A percentile compares a stretch with the other conserved stretches of the same genome.
phyloP scores from a whole-genome alignment of 2,888 invertebrate species.

The Acanthopleura granulata region DNA sequence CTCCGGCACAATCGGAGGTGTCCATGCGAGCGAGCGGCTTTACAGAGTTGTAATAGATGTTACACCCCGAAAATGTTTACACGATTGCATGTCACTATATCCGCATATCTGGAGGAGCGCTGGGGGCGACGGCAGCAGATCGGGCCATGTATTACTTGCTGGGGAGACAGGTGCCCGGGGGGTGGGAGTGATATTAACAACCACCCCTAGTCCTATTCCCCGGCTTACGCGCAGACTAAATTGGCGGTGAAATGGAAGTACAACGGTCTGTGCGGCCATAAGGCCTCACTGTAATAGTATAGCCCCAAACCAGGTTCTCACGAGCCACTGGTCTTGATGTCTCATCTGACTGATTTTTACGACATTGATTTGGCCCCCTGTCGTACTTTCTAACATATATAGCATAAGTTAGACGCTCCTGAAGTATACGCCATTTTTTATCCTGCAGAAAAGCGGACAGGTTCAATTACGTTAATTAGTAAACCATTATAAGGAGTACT shows the following conservation, averaged over 20 bases:
- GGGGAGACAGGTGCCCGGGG: background rate
- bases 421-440: no score
- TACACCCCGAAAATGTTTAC: no score
- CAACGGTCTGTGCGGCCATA: background rate
- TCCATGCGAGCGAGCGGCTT: no score
- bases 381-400: no score
- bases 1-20: no score
- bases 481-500: background rate
- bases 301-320: background rate
- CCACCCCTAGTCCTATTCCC: background rate
- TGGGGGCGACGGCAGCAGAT: background rate
- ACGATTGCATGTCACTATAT: no score
- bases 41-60: no score
- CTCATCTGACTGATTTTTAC: background rate
- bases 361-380: no score
- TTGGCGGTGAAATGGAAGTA: constrained; percentile 4
- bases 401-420: no score
- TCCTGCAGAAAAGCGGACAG: background rate
- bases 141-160: background rate
- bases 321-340: background rate
- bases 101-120: no score
- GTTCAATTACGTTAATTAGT: constrained; percentile 2
- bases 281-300: background rate
- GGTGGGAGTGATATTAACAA: constrained; percentile 7
- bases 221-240: background rate